phyloP scores from a whole-genome alignment of 2,888 invertebrate species.

The Eupithecia subfuscata region DNA sequence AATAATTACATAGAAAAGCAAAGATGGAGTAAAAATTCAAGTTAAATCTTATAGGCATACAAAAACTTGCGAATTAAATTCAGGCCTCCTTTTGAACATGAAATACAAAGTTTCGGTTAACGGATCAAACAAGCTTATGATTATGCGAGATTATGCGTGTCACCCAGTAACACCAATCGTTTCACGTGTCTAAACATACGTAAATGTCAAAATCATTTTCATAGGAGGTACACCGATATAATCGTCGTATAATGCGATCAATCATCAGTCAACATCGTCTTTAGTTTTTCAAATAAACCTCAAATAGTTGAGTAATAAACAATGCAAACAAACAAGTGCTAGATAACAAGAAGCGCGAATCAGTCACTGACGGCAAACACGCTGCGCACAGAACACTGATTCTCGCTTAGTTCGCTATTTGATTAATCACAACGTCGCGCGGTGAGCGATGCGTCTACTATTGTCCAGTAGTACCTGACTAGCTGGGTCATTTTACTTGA shows the following conservation, averaged over 20 bases:
- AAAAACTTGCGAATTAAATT: no score
- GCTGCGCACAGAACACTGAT: constrained; percentile 30
- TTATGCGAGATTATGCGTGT: no score
- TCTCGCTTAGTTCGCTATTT: constrained; percentile 42
- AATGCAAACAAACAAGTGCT: constrained; percentile 13
- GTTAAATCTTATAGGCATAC: no score
- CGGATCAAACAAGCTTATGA: no score
- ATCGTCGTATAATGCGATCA: neutral
- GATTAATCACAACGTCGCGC: constrained; percentile 49
- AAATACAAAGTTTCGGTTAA: neutral
- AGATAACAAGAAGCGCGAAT: constrained; percentile 18
- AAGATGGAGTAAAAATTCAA: no score
- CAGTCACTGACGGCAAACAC: constrained; percentile 19
- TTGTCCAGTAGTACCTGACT: neutral
- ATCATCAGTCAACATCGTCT: neutral
- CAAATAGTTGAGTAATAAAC: neutral
- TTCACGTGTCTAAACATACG: no score
- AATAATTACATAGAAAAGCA: neutral
- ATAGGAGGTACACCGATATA: no score
- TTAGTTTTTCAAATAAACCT: neutral
- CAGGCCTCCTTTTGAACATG: neutral
- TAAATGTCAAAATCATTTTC: no score
- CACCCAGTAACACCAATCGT: no score
- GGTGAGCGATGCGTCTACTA: constrained; percentile 32
- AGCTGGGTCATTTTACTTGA: constrained; percentile 14